phyloP scores from a whole-genome alignment of 2,888 invertebrate genomes.

The Pachydiplax longipennis region DNA sequence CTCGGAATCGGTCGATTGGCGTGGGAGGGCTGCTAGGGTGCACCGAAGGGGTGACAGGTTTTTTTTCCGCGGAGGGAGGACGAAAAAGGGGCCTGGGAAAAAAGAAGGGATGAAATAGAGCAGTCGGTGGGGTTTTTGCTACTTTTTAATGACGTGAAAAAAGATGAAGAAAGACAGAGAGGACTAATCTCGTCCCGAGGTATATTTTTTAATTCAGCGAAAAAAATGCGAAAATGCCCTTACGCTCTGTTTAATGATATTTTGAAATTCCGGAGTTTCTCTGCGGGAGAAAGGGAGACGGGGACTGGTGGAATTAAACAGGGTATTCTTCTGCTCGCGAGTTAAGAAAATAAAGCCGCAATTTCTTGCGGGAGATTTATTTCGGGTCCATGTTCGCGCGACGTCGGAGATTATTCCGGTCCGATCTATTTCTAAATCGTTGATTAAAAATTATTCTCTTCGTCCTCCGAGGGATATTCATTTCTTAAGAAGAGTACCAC shows the following conservation, averaged over 20 bases:
- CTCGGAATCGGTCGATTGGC: constrained; percentile 19
- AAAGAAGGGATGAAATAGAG: constrained; percentile 17
- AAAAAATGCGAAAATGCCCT: constrained; percentile 11
- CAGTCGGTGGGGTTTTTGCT: constrained; percentile 37
- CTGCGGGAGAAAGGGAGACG: not conserved
- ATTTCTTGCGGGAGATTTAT: not conserved
- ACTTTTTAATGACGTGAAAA: constrained; percentile 44
- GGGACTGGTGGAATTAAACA: not conserved
- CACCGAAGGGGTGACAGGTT: not conserved
- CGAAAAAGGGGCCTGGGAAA: not conserved
- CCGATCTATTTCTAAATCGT: not conserved
- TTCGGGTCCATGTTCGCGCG: not conserved
- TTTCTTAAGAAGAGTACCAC: not conserved
- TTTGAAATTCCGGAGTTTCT: not conserved
- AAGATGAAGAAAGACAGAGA: not conserved
- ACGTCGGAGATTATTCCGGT: not conserved
- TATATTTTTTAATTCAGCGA: not conserved
- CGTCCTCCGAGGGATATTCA: no score
- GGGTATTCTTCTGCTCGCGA: not conserved
- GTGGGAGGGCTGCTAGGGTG: not conserved
- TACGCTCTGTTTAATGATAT: constrained; percentile 38
- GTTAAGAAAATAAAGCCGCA: not conserved
- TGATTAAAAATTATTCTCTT: not conserved
- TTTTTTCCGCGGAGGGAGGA: not conserved
- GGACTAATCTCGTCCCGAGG: constrained; percentile 28